phyloP scores from a whole-genome alignment of 2,888 invertebrate species.

The Bimastos eiseni region DNA sequence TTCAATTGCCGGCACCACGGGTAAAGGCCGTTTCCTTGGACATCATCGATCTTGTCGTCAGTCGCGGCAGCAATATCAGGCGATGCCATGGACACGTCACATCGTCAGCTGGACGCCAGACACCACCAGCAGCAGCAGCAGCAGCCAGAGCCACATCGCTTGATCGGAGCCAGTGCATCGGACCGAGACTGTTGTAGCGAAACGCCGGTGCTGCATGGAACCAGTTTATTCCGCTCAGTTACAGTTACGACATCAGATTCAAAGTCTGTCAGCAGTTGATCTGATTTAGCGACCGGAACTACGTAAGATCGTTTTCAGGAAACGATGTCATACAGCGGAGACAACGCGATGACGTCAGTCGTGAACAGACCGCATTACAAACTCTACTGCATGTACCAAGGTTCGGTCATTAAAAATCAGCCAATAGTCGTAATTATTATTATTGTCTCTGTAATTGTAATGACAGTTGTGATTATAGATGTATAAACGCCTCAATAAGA shows the following conservation, averaged over 20 bases:
- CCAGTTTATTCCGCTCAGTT: not conserved
- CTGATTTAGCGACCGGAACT: not conserved
- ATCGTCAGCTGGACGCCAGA: not conserved
- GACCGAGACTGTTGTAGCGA: not conserved
- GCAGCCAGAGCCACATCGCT: too few relatives aligned
- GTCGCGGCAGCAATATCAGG: not conserved
- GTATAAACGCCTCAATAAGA: not conserved
- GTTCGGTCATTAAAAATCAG: not conserved
- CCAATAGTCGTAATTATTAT: not conserved
- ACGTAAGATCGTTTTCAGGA: not conserved
- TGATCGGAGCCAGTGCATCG: not conserved
- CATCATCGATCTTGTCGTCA: not conserved
- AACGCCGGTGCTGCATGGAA: not conserved
- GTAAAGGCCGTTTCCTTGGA: not conserved
- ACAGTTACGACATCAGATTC: not conserved
- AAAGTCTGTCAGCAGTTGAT: not conserved
- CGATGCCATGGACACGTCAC: not conserved
- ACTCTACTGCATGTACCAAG: constrained; percentile 20
- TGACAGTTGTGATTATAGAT: not conserved
- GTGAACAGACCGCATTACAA: not conserved
- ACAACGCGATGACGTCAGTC: not conserved
- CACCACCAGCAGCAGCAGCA: too few relatives aligned
- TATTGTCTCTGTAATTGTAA: not conserved
- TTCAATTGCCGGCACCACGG: not conserved
- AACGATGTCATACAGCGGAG: not conserved